Base-by-base conservation (phyloP, 2,797 vertebrate species). In the Anabacerthia variegaticeps region DNA sequence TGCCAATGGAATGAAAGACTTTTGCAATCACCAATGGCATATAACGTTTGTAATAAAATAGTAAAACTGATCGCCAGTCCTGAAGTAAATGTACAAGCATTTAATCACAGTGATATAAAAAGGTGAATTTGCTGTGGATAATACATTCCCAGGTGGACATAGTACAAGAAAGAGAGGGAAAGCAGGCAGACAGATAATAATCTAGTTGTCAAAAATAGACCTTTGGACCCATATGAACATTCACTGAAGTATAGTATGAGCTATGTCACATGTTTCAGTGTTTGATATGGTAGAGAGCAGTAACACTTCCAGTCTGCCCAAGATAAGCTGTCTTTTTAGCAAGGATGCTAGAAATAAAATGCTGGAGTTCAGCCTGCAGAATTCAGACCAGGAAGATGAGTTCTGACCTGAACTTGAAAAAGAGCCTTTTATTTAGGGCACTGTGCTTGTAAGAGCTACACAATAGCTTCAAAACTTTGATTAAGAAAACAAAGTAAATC, bases 401-500 rank as follows among this genome's bases (percentile, higher is more conserved):
- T 67, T 94, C 86, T 89, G 76, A 74, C 41, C 32, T 79, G 69
- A 91, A 80, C 59, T 65, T 55, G 63, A 77, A 68, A 89, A 54
- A 48, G 10, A 92, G 24, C 65, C 32, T 16, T 87, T 85, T 85
- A 62, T 78, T 89, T 77, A 80, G 62, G 71, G 65, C 51, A 62
- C 20, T 73, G 55, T 37, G 61, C 65, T 68, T 91, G 15, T 85
- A 94, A 73, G 44, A 85, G 34, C 81, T 88, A 41, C 55, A 91
- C 5, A 3, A 72, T 30, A 76, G 63, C 73, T 84, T 82, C 54
- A 73, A 88, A 95, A 92, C 77, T 87, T 91, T 43, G 82, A 90
- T 94, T 72, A 85, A 61, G 49, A 85, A 93, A 92, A 48, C 55
- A 92, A 92, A 92, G 81, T 80, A 95, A 94, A 96, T 90, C 85